Conservation (phyloP, 2,888 invertebrate species). For the Zelleria hepariella region DNA sequence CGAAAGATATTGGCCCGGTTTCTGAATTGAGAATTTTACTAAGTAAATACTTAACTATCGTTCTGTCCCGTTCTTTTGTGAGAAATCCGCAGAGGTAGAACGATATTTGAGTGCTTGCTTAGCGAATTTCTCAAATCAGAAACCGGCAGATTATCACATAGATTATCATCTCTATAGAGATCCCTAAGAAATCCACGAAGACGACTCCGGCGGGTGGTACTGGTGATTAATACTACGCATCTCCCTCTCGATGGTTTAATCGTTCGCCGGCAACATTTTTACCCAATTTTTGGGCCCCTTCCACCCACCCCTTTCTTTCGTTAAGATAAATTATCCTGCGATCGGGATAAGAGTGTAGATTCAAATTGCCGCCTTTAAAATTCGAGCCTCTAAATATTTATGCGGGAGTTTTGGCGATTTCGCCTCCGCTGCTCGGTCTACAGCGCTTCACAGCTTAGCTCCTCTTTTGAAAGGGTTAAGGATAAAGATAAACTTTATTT, state of each 20-base stretch:
- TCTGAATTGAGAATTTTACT: too few species aligned
- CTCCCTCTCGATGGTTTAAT: conserved; percentile 70
- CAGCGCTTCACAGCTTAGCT: neutral
- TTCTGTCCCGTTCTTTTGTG: too few species aligned
- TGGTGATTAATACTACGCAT: conserved; percentile 73
- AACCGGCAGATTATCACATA: too few species aligned
- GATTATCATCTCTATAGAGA: conserved; percentile 39
- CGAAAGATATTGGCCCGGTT: too few species aligned
- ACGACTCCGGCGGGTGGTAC: conserved; percentile 63
- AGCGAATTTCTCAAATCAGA: too few species aligned
- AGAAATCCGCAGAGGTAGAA: too few species aligned
- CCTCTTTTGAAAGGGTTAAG: too few species aligned
- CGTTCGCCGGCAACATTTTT: conserved; percentile 72
- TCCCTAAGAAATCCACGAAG: conserved; percentile 56
- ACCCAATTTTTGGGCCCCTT: conserved; percentile 66
- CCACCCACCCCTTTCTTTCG: conserved; percentile 69
- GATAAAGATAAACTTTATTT: too few species aligned
- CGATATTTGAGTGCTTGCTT: too few species aligned
- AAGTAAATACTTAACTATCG: too few species aligned
- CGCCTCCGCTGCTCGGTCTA: neutral
- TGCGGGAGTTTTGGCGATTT: conserved; percentile 17
- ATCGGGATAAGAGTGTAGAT: conserved; percentile 72
- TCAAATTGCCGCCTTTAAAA: conserved; percentile 72
- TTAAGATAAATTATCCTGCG: conserved; percentile 72
- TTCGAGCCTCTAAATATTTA: conserved; percentile 62